Conservation (phyloP, 2,113 vertebrate genomes). For the Xiphias gladius region DNA sequence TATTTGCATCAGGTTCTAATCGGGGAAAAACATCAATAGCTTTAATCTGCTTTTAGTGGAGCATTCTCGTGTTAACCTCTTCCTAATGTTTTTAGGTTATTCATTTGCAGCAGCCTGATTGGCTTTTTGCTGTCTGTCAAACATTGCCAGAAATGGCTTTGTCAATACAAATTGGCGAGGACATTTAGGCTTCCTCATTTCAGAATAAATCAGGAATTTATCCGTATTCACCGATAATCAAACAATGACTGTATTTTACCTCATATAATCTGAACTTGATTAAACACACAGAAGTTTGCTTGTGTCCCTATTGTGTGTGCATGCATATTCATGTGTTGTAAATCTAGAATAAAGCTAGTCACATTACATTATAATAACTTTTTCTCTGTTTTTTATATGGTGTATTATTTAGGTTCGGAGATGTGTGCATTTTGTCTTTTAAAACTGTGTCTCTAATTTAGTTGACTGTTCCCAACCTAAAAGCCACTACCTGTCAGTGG, state of each 20-base stretch:
- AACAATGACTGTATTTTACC: background rate
- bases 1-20: constrained; percentile 24
- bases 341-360: background rate
- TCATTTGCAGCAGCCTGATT: constrained; percentile 42
- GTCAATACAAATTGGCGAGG: constrained; percentile 16
- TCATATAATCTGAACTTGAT: background rate
- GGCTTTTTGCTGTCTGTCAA: constrained; percentile 24
- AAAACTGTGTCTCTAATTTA: constrained; percentile 50
- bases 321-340: background rate
- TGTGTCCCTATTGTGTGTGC: background rate
- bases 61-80: constrained; percentile 29
- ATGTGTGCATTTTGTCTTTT: constrained; percentile 26
- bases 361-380: constrained; percentile 4
- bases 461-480: constrained; percentile 59
- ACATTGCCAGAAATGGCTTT: constrained; percentile 41
- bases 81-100: constrained; percentile 32
- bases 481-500: constrained; percentile 56
- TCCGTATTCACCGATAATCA: background rate
- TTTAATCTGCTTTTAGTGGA: constrained; percentile 40
- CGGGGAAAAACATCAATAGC: constrained; percentile 19
- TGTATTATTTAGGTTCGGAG: constrained; percentile 10
- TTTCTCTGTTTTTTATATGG: constrained; percentile 24
- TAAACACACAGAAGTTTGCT: background rate
- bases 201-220: constrained; percentile 18
- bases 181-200: constrained; percentile 23